Conservation (phyloP, 2,113 vertebrate species). For the Onychostruthus taczanowskii region DNA sequence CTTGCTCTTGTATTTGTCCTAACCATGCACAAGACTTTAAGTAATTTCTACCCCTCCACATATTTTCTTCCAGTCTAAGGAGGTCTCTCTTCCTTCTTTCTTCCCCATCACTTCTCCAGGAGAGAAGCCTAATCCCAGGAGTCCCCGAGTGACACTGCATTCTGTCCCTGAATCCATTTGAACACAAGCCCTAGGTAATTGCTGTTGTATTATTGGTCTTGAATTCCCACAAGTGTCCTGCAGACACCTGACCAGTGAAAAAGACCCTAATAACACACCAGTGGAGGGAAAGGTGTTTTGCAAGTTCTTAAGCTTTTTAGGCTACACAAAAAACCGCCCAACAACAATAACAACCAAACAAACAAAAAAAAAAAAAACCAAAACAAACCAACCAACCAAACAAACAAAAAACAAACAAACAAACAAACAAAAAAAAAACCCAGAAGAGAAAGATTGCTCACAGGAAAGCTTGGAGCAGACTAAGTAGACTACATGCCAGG, state of each 20-base stretch:
- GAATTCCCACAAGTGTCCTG: not conserved
- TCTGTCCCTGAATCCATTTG: not conserved
- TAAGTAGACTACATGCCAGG: not conserved
- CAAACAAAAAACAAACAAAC: rapidly evolving
- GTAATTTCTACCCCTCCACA: not conserved
- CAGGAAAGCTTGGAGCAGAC: not conserved
- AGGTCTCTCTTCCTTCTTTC: not conserved
- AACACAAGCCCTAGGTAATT: not conserved
- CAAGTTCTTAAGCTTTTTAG: not conserved
- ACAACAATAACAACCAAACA: not conserved
- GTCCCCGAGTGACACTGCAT: not conserved
- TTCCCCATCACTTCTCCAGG: not conserved
- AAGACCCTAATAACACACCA: rapidly evolving
- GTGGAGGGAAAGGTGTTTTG: not conserved
- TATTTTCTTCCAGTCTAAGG: not conserved
- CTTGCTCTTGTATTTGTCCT: not conserved
- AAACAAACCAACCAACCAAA: not conserved
- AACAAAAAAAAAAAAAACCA: too few species aligned
- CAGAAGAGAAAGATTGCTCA: not conserved
- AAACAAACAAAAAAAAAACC: not conserved
- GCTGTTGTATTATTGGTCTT: rapidly evolving
- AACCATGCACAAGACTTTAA: not conserved
- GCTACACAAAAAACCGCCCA: not conserved
- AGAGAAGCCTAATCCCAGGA: not conserved
- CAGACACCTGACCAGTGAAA: not conserved